Evolutionary conservation across 2,888 invertebrate genomes (phyloP).

Genomic region (Erebia aethiops): DNA sequence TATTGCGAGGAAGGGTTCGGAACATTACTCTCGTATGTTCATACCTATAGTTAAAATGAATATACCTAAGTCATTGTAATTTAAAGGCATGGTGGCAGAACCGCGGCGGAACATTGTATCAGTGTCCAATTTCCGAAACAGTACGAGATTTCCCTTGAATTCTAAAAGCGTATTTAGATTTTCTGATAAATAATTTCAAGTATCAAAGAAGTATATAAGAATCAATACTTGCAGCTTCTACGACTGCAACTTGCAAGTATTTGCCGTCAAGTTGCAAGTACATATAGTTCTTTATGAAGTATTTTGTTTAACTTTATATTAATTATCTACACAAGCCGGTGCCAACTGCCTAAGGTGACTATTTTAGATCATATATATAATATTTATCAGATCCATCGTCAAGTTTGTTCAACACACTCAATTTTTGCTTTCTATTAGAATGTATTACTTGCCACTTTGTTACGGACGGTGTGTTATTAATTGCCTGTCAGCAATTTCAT

Average conservation of each 20-base stretch:
- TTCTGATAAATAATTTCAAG: too few relatives aligned
- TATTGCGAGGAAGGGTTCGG: slow-evolving; percentile 49
- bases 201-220: too few relatives aligned
- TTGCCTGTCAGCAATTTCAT: slow-evolving; percentile 16
- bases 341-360: too few relatives aligned
- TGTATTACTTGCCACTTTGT: slow-evolving; percentile 58
- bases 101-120: neutral
- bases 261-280: too few relatives aligned
- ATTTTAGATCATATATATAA: too few relatives aligned
- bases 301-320: too few relatives aligned
- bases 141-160: too few relatives aligned
- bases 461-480: slow-evolving; percentile 26
- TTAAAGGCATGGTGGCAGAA: neutral
- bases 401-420: slow-evolving; percentile 37
- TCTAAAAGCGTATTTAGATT: too few relatives aligned
- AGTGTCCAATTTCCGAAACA: too few relatives aligned
- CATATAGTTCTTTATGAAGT: too few relatives aligned
- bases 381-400: neutral
- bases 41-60: neutral
- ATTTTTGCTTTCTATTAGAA: slow-evolving; percentile 59
- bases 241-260: neutral
- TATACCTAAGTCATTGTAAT: neutral
- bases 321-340: too few relatives aligned
- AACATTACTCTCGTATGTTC: slow-evolving; percentile 38
- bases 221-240: neutral